Base-by-base conservation (phyloP, 1,140 invertebrate genomes). In the Galleria mellonella region DNA sequence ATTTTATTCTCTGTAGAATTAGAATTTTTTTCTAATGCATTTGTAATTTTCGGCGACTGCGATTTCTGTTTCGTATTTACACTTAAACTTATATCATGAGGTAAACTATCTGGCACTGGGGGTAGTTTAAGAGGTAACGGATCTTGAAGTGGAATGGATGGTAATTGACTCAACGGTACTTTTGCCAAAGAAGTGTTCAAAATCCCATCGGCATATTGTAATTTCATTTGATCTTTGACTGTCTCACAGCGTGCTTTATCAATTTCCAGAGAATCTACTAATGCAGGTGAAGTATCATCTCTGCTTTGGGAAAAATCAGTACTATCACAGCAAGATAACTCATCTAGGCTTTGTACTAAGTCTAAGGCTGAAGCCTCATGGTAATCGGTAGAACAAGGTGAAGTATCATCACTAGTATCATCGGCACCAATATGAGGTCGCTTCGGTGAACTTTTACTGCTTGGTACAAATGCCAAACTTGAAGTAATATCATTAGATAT, bases 281-380 rank as follows among this genome's bases (percentile, higher is more conserved):
- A 12, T 28, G 53, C 40, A 8, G 78, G 76, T 7, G 77, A 83
- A 27, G 52, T 29, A 17, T 85, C 79, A 46, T 81, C 76, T 59
- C 74, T 76, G 50, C 75, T 85, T 66, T 85, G 77, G 1, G 82
- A 83, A 51, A 75, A 83, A 51, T 85, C 75, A 12, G 59, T 70
- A 43, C 75, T 82, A 51, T 81, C 82, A 72, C 61, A 67, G 50
- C 64, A 74, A 35, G 76, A 77, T 4, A 78, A 54, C 51, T 85
- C 78, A 31, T 75, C 78, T 47, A 83, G 67, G 51, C 77, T 82
- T 58, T 77, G 75, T 35, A 64, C 71, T 53, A 79, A 41, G 48
- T 85, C 82, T n/a, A 85, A 66, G 3, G 82, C 79, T 14, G 82
- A 85, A 6, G 82, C 79, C 56, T 85, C 82, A 17, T 83, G 82